Percentiles rank a stretch among this genome's conserved stretches.
phyloP scores from a whole-genome alignment of 2,888 invertebrate genomes.

The Automeris io region DNA sequence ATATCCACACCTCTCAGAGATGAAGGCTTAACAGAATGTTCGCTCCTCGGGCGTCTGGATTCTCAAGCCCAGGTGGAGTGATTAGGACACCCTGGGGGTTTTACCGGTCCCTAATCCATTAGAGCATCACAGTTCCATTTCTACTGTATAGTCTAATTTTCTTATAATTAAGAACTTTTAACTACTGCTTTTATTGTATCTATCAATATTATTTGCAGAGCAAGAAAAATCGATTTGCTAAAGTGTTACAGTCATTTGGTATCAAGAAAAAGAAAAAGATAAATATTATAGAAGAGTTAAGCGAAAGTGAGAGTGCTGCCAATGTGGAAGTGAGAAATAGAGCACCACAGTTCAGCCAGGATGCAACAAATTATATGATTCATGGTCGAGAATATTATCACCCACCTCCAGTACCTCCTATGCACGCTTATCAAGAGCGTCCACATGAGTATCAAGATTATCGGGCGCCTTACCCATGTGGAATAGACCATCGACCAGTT shows the following conservation, averaged over 20 bases:
- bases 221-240: conserved; percentile 39
- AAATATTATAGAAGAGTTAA: conserved; percentile 45
- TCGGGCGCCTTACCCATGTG: conserved; percentile 17
- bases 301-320: conserved; percentile 43
- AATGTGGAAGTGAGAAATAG: conserved; percentile 30
- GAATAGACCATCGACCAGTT: conserved; percentile 1
- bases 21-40: too few species aligned
- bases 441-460: conserved; percentile 9
- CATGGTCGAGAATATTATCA: conserved; percentile 44
- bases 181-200: neutral
- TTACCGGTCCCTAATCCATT: too few species aligned
- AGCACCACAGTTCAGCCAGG: conserved; percentile 40
- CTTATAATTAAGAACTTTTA: too few species aligned
- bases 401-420: conserved; percentile 30
- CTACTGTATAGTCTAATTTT: too few species aligned
- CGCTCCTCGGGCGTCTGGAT: too few species aligned
- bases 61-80: too few species aligned
- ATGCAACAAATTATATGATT: conserved; percentile 50
- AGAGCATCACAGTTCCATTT: too few species aligned
- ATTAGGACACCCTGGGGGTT: too few species aligned
- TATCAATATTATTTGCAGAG: conserved; percentile 29
- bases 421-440: conserved; percentile 12
- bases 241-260: conserved; percentile 41
- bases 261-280: conserved; percentile 48
- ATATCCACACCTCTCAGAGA: too few species aligned